Base-by-base conservation (phyloP, 2,113 vertebrate genomes). In the Melanerpes formicivorus region DNA sequence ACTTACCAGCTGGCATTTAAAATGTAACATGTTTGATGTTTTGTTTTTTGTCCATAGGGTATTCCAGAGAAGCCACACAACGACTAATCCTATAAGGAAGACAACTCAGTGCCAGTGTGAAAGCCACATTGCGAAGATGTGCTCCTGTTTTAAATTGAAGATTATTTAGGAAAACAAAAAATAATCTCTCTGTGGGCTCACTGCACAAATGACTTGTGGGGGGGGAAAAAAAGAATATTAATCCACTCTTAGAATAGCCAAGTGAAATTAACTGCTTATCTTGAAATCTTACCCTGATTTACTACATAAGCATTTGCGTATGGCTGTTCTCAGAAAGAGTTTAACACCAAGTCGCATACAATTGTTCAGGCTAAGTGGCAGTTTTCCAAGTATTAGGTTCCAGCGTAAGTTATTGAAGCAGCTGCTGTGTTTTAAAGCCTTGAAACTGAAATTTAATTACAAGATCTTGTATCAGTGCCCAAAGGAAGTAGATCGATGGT, bases 61-160 rank as follows among this genome's bases (percentile, higher is more conserved):
- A 97, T 98, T 46, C 96, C 97, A 2, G 99, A 99, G 91, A 99
- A 99, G 95, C 98, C 98, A 42, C 99, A 99, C 92, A 98, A 97
- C 59, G 99, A 99, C 87, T 99, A 97, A 97, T 17, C 32, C 72
- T 46, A 65, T 17, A 40, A 55, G 73, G 92, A 91, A 62, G 75
- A 66, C 7, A 58, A 22, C 72, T 70, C 4, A 5, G 62, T 91
- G 94, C 84, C 86, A 79, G 94, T 65, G 87, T 76, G 69, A 80
- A 95, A 93, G 76, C 90, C 79, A 86, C 85, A 26, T 65, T 59
- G 79, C 25, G 48, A 91, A 95, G 93, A 90, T 18, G 37, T 48
- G 78, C 58, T 75, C 62, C 78, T 95, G 84, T 80, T 83, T 72
- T 79, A 88, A 86, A 92, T 19, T 67, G 95, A 96, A 96, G 95